Conservation (phyloP, 2,797 vertebrate genomes). For the Labroides dimidiatus region DNA sequence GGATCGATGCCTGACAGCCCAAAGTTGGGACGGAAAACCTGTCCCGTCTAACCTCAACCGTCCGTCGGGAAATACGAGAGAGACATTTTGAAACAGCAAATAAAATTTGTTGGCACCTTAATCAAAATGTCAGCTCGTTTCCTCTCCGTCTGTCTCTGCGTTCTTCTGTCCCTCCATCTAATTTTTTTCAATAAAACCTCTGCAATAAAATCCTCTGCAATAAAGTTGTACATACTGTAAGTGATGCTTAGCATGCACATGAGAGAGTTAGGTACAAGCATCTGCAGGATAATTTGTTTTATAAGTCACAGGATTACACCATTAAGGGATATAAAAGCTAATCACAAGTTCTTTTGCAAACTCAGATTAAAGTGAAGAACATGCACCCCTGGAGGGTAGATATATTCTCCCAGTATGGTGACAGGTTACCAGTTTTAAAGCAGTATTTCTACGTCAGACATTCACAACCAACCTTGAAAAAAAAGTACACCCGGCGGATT, state of each 20-base stretch:
- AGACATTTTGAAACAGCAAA: conserved; percentile 71
- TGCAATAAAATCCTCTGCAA: conserved; percentile 17
- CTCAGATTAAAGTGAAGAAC: conserved; percentile 16
- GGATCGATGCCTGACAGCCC: conserved; percentile 77
- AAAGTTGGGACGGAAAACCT: conserved; percentile 64
- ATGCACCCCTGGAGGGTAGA: conserved; percentile 5
- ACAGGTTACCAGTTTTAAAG: background rate
- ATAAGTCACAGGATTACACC: background rate
- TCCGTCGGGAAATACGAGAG: conserved; percentile 77
- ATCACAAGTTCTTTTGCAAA: background rate
- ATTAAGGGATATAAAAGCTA: background rate
- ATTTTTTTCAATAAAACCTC: conserved; percentile 29
- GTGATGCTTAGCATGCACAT: conserved; percentile 17
- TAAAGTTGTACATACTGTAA: conserved; percentile 10
- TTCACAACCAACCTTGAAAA: conserved; percentile 25
- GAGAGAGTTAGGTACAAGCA: background rate
- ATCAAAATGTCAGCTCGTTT: conserved; percentile 80
- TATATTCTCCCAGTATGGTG: background rate
- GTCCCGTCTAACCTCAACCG: conserved; percentile 65
- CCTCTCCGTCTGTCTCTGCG: conserved; percentile 27
- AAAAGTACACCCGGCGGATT: conserved; percentile 20
- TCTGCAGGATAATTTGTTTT: background rate
- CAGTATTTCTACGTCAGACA: background rate
- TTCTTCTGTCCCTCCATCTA: conserved; percentile 13
- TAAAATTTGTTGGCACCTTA: conserved; percentile 75